Percentiles rank a stretch among this genome's conserved stretches.
These are phyloP conservation scores for Melanogrammus aeglefinus DNA, from an alignment of 2,797 vertebrate genomes.

Conservation along the genomic window DNA sequence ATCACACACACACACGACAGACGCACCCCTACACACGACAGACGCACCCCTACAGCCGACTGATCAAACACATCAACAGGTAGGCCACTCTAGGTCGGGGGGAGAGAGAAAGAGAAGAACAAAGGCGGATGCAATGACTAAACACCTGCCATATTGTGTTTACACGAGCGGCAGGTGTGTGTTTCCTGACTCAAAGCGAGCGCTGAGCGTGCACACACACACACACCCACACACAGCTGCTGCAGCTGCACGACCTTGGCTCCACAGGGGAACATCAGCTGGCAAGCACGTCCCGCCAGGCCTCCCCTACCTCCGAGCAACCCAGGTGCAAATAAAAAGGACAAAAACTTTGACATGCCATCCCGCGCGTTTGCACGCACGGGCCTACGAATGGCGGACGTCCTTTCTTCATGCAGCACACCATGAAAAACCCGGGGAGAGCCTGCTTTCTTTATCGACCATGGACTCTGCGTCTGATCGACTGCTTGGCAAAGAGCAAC, in stretches of 20 bases:
- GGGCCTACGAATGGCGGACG: slow-evolving; percentile 23
- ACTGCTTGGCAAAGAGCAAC: slow-evolving; percentile 51
- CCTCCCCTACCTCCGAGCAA: slow-evolving; percentile 22
- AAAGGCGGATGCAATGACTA: slow-evolving; percentile 23
- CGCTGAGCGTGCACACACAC: slow-evolving; percentile 33
- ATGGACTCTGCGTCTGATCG: slow-evolving; percentile 56
- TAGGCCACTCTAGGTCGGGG: slow-evolving; percentile 18
- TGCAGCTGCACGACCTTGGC: slow-evolving; percentile 53
- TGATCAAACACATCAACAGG: slow-evolving; percentile 15
- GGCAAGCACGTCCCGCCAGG: slow-evolving; percentile 23
- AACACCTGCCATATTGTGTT: slow-evolving; percentile 41
- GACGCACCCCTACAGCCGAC: slow-evolving; percentile 8
- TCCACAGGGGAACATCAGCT: slow-evolving; percentile 48
- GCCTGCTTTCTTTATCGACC: slow-evolving; percentile 36
- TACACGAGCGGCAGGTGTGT: slow-evolving; percentile 38
- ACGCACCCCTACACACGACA: slow-evolving; percentile 8
- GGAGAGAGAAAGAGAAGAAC: neutral
- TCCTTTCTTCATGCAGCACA: slow-evolving; percentile 31
- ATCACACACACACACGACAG: neutral
- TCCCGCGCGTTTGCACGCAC: slow-evolving; percentile 49
- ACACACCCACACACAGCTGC: slow-evolving; percentile 37
- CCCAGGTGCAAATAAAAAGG: slow-evolving; percentile 51
- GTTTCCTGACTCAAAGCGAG: slow-evolving; percentile 30
- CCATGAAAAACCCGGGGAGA: slow-evolving; percentile 32
- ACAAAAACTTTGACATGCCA: slow-evolving; percentile 29